Percentiles rank a stretch among this genome's conserved stretches.
phyloP scores from a whole-genome alignment of 2,113 vertebrate genomes.

The Eonycteris spelaea region DNA sequence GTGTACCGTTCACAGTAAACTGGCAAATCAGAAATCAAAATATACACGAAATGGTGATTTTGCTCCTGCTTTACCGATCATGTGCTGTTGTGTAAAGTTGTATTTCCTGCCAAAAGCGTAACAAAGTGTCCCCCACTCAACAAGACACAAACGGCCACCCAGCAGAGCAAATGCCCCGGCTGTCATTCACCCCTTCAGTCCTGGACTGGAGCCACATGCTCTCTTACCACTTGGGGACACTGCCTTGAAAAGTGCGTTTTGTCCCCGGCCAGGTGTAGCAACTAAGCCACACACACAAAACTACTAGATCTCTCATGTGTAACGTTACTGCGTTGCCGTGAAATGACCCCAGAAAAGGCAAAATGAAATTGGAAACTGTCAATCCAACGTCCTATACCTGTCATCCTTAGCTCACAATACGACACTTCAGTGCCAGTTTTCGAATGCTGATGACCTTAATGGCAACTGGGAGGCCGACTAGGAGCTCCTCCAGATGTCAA shows the following conservation, averaged over 20 bases:
- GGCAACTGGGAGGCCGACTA: neutral
- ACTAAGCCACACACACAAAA: neutral
- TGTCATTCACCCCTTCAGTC: neutral
- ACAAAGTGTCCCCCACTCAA: constrained; percentile 24
- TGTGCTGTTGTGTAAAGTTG: neutral
- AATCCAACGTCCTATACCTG: too few species aligned
- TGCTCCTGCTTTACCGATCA: neutral
- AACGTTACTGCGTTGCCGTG: neutral
- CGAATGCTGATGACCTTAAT: neutral
- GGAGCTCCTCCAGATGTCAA: neutral
- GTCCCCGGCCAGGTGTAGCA: neutral
- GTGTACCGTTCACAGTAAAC: neutral
- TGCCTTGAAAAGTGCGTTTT: constrained; percentile 5
- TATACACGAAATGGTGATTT: neutral
- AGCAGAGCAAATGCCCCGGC: constrained; percentile 9
- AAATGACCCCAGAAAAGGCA: neutral
- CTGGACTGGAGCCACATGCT: neutral
- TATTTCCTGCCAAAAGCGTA: constrained; percentile 21
- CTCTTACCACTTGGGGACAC: constrained; percentile 6
- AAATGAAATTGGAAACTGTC: neutral
- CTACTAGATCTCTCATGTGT: neutral
- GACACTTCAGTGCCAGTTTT: neutral
- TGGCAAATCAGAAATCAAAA: constrained; percentile 22
- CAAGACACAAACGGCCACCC: constrained; percentile 34
- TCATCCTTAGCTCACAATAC: neutral